Percentiles rank a stretch among this genome's conserved stretches.
These are phyloP conservation scores for Bruchidius siliquastri DNA, from an alignment of 2,888 invertebrate species.

Conservation along the genomic window DNA sequence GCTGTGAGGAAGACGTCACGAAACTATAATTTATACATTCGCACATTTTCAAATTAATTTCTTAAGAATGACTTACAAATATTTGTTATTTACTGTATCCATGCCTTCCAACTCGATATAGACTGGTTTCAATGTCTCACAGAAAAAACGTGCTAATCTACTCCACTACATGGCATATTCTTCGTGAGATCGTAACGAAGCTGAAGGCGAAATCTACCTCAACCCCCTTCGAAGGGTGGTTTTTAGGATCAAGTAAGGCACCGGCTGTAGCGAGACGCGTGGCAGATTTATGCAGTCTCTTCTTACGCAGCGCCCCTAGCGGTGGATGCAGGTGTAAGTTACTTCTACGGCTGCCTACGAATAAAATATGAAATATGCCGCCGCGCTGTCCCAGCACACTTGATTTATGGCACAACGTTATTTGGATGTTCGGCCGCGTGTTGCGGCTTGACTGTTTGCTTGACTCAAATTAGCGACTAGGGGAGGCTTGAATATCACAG, in stretches of 20 bases:
- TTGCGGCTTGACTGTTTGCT: not conserved
- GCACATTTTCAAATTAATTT: no score
- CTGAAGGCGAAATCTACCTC: not conserved
- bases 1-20: no score
- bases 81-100: no score
- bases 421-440: slow-evolving; percentile 3
- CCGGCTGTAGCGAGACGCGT: slow-evolving; percentile 8
- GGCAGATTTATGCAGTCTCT: slow-evolving; percentile 23
- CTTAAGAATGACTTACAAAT: no score
- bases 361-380: slow-evolving; percentile 47
- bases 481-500: not conserved
- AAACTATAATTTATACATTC: no score
- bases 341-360: slow-evolving; percentile 32
- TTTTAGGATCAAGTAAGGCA: slow-evolving; percentile 20
- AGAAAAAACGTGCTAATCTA: no score
- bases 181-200: not conserved
- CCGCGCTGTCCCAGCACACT: slow-evolving; percentile 34
- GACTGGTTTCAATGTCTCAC: no score
- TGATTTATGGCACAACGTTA: slow-evolving; percentile 32
- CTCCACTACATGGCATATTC: not conserved
- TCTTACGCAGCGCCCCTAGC: slow-evolving; percentile 14
- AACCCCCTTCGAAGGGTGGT: not conserved
- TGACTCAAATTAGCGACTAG: not conserved
- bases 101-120: no score
- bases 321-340: slow-evolving; percentile 43